These are phyloP conservation scores for Stichopus chloronotus DNA, from an alignment of 35 echinoderm and acorn worm genomes.

Conservation along the genomic window DNA sequence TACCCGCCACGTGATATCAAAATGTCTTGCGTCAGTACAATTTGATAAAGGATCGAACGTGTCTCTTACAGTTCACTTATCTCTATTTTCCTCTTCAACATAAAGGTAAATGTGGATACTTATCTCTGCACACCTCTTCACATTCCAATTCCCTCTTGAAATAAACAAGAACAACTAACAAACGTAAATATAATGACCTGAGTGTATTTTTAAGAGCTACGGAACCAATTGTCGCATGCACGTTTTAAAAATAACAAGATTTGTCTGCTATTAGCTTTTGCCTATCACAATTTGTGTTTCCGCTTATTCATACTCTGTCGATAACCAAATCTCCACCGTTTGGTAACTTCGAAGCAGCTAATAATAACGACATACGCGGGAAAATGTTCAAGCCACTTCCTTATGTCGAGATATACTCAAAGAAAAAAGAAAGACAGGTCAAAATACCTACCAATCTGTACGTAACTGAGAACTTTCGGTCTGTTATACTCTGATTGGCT, in stretches of 20 bases:
- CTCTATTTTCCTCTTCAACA: neutral
- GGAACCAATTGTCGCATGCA: no score
- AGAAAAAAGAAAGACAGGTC: no score
- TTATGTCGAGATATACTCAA: no score
- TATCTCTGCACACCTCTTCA: neutral
- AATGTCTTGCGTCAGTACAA: neutral
- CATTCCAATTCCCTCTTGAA: neutral
- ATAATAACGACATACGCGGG: neutral
- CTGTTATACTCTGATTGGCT: neutral
- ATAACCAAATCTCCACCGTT: neutral
- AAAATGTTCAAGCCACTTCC: no score
- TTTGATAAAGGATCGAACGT: neutral
- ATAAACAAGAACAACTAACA: neutral
- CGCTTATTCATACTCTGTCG: neutral
- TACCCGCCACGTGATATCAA: neutral
- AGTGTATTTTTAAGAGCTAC: neutral
- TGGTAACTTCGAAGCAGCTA: neutral
- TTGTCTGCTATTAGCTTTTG: neutral
- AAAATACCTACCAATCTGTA: no score
- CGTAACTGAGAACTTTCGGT: neutral
- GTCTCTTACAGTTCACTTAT: neutral
- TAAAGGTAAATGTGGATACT: neutral
- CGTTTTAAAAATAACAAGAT: no score
- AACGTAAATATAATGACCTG: neutral
- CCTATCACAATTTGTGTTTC: neutral